Evolutionary conservation across 2,113 vertebrate genomes (phyloP).

Genomic region (Etheostoma cragini): DNA sequence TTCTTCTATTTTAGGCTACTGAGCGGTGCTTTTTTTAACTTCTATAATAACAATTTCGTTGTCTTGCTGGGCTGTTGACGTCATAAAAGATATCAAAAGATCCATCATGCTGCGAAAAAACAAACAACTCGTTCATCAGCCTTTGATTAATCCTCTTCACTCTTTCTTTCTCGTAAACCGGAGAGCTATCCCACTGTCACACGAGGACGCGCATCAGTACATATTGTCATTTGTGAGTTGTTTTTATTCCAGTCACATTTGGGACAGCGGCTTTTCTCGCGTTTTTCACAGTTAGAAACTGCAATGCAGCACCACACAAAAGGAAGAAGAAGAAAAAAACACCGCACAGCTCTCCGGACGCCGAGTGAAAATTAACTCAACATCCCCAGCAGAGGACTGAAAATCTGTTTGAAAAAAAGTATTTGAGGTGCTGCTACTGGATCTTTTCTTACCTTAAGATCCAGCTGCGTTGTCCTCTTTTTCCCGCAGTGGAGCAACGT

Average conservation of each 20-base stretch:
- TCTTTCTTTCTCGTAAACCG: conserved; percentile 24
- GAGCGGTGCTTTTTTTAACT: conserved; percentile 43
- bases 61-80: conserved; percentile 37
- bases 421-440: conserved; percentile 33
- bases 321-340: conserved; percentile 53
- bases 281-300: conserved; percentile 82
- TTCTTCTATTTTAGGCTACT: conserved; percentile 14
- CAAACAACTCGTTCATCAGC: conserved; percentile 55
- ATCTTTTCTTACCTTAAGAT: conserved; percentile 71
- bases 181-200: conserved; percentile 48
- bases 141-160: conserved; percentile 68
- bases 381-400: conserved; percentile 32
- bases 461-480: conserved; percentile 53
- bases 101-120: conserved; percentile 62
- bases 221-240: conserved; percentile 65
- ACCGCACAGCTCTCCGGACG: conserved; percentile 65
- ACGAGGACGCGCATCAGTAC: conserved; percentile 46
- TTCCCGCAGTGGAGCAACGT: conserved; percentile 81
- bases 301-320: conserved; percentile 86
- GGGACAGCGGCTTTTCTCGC: conserved; percentile 76
- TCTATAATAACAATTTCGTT: conserved; percentile 46
- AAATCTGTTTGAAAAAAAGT: conserved; percentile 52
- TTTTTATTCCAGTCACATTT: conserved; percentile 80
- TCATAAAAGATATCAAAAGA: conserved; percentile 41
- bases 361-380: conserved; percentile 31